phyloP scores from a whole-genome alignment of 2,888 invertebrate species.

The Balanococcus diminutus region DNA sequence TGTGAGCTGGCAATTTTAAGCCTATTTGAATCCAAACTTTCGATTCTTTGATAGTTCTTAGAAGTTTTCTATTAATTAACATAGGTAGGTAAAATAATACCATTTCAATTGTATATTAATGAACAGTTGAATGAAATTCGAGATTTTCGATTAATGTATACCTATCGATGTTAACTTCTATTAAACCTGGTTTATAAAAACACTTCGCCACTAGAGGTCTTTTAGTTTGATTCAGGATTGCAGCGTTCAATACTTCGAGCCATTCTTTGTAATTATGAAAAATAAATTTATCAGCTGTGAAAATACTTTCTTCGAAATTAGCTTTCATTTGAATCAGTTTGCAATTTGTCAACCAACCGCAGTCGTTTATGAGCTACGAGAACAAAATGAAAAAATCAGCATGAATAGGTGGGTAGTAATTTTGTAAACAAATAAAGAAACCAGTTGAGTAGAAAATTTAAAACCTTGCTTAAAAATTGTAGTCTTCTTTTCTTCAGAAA shows the following conservation, averaged over 20 bases:
- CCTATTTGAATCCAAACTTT: constrained; percentile 24
- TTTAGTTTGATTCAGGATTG: not conserved
- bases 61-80: not conserved
- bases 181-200: constrained; percentile 31
- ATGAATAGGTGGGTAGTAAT: too few species aligned
- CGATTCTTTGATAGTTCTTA: constrained; percentile 23
- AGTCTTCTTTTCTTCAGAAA: constrained; percentile 44
- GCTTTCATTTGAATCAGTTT: not conserved
- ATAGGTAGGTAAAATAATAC: not conserved
- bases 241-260: not conserved
- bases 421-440: not conserved
- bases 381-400: too few species aligned
- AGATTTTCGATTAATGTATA: too few species aligned
- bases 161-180: constrained; percentile 46
- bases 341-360: not conserved
- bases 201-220: constrained; percentile 32
- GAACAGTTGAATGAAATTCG: too few species aligned
- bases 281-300: constrained; percentile 1
- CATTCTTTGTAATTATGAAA: constrained; percentile 33
- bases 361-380: not conserved
- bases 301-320: not conserved
- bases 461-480: constrained; percentile 31
- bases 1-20: not conserved
- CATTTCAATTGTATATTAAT: too few species aligned
- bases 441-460: not conserved